Base-by-base conservation (phyloP, 1,140 invertebrate species). In the Temnothorax curvispinosus region DNA sequence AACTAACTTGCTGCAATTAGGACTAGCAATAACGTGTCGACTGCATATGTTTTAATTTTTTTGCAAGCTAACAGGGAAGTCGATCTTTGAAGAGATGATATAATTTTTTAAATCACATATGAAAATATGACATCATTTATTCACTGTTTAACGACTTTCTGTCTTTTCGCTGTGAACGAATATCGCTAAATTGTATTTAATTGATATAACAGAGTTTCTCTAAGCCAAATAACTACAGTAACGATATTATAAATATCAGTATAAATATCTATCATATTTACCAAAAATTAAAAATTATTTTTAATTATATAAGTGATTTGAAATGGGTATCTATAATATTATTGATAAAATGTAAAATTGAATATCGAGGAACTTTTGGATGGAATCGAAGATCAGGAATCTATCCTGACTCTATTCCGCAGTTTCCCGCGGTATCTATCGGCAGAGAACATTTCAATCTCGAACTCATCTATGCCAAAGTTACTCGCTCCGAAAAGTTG, bases 1-100 rank as follows among this genome's bases (percentile, higher is more conserved):
- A 81, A 80, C 38, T 85, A 80, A 87, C 47, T 21, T 77, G 38
- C 35, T 71, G 86, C 88, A 91, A 91, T 89, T 91, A 89, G 84
- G 74, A 88, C 50, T 65, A 52, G 11, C 38, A 75, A 91, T 91
- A 87, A 64, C 64, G 71, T 62, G 47, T 52, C 62, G 44, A 44
- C 75, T 60, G 32, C 52, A 52, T 50, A 35, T 52, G 74, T 88
- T 91, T 91, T 86, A 88, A 89, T 91, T 86, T 88, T 75, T 88
- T 85, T 52, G 50, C 50, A n/a, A 87, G 85, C 6, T 47, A 47
- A 47, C 78, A 74, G 77, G 50, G 54, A 80, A 32, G 62, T 76
- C 69, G 18, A 41, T 2, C 64, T 64, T n/a, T 44, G 60, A 52
- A 54, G 50, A 52, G n/a, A 76, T 21, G 44, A 65, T 38, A 38